Evolutionary conservation across 2,113 vertebrate genomes (phyloP).

Genomic region (Oncorhynchus tshawytscha): DNA sequence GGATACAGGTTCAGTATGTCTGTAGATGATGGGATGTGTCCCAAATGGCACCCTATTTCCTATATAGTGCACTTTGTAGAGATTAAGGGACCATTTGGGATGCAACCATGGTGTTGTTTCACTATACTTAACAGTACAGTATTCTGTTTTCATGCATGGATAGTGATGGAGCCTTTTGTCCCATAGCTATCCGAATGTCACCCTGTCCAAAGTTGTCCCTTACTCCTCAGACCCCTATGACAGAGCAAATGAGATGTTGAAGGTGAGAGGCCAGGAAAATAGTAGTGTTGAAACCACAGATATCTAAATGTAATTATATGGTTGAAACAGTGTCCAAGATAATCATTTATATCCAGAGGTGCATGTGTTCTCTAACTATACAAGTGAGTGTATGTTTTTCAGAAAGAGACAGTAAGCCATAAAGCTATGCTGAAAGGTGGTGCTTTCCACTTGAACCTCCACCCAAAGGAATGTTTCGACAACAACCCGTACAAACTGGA

Average conservation of each 20-base stretch:
- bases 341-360: not conserved
- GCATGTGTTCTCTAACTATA: not conserved
- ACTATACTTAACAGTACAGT: not conserved
- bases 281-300: not conserved
- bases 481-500: conserved; percentile 78
- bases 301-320: not conserved
- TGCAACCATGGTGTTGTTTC: not conserved
- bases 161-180: conserved; percentile 37
- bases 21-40: not conserved
- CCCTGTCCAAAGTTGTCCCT: conserved; percentile 73
- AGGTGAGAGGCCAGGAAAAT: conserved; percentile 66
- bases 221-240: conserved; percentile 77
- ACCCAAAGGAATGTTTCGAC: conserved; percentile 83
- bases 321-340: not conserved
- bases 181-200: conserved; percentile 80
- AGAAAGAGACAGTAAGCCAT: conserved; percentile 74
- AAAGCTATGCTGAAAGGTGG: conserved; percentile 73
- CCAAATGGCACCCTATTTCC: not conserved
- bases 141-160: not conserved
- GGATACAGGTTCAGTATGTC: conserved; percentile 79
- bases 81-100: not conserved
- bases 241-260: conserved; percentile 61
- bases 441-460: conserved; percentile 80
- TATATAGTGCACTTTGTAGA: not conserved
- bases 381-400: conserved; percentile 45